Conservation (phyloP, 2,888 invertebrate species). For the Oeneis ivallda region DNA sequence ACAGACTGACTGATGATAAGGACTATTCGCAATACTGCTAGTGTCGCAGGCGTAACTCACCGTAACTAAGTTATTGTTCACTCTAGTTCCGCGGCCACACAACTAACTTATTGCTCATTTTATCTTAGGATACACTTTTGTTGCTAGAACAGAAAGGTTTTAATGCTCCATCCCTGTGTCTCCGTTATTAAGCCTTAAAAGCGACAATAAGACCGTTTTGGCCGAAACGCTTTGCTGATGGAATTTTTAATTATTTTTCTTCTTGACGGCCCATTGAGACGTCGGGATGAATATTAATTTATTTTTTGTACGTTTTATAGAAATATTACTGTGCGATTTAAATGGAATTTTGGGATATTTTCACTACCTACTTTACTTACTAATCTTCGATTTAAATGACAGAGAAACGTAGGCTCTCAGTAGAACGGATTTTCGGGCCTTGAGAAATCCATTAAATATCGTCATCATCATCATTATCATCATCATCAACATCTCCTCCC, state of each 20-base stretch:
- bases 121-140: slow-evolving; percentile 64
- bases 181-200: slow-evolving; percentile 73
- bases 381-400: not conserved
- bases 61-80: not conserved
- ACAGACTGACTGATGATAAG: too few species aligned
- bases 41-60: too few species aligned
- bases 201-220: slow-evolving; percentile 63
- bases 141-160: slow-evolving; percentile 62
- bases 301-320: slow-evolving; percentile 22
- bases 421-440: too few species aligned
- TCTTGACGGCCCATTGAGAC: slow-evolving; percentile 39
- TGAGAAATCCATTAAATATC: too few species aligned
- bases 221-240: slow-evolving; percentile 60
- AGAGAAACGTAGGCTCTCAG: too few species aligned
- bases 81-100: slow-evolving; percentile 35
- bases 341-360: not conserved
- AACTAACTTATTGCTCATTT: slow-evolving; percentile 57
- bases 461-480: too few species aligned
- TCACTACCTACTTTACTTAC: not conserved
- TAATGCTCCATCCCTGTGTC: slow-evolving; percentile 71
- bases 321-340: slow-evolving; percentile 10
- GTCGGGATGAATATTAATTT: slow-evolving; percentile 31
- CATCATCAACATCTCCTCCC: too few species aligned
- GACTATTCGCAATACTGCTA: too few species aligned
- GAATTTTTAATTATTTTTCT: slow-evolving; percentile 54